Percentiles rank a stretch among this genome's conserved stretches.
Conservation (phyloP, 2,888 invertebrate species). For the Agrilus mali region DNA sequence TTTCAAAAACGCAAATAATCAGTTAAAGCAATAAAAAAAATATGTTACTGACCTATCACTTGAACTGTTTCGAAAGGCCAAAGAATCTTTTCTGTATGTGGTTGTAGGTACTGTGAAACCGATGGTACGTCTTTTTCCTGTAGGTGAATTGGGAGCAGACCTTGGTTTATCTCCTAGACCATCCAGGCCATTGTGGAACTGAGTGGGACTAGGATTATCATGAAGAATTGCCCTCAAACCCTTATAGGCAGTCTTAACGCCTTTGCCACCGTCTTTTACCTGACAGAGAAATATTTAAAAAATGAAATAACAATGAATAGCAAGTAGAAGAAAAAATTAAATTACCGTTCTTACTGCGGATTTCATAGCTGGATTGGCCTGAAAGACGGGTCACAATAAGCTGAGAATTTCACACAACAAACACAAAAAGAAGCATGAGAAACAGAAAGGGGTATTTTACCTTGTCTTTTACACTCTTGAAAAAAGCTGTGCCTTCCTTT, state of each 20-base stretch:
- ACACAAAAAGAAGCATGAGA: neutral
- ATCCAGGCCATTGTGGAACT: conserved; percentile 26
- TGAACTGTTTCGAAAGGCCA: conserved; percentile 25
- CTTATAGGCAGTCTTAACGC: conserved; percentile 66
- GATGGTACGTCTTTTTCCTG: conserved; percentile 38
- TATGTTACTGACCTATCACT: conserved; percentile 24
- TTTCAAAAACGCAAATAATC: conserved; percentile 9
- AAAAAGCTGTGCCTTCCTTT: conserved; percentile 70
- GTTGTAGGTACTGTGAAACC: conserved; percentile 29
- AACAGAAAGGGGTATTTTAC: conserved; percentile 34
- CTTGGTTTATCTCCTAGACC: conserved; percentile 34
- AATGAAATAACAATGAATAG: neutral
- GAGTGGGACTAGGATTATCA: conserved; percentile 28
- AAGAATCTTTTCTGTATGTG: conserved; percentile 31
- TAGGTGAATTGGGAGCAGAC: conserved; percentile 57
- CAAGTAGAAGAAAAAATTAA: conserved; percentile 22
- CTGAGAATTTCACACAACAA: conserved; percentile 1
- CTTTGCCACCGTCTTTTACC: conserved; percentile 63
- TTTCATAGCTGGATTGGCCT: conserved; percentile 91
- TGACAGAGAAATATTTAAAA: conserved; percentile 20
- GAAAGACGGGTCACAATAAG: conserved; percentile 33
- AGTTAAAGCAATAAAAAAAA: conserved; percentile 1
- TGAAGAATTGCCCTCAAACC: conserved; percentile 56
- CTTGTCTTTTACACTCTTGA: conserved; percentile 81
- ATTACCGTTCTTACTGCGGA: conserved; percentile 90